These are phyloP conservation scores for Oscheius sp. DNA, from an alignment of 2,888 invertebrate genomes.

Conservation along the genomic window DNA sequence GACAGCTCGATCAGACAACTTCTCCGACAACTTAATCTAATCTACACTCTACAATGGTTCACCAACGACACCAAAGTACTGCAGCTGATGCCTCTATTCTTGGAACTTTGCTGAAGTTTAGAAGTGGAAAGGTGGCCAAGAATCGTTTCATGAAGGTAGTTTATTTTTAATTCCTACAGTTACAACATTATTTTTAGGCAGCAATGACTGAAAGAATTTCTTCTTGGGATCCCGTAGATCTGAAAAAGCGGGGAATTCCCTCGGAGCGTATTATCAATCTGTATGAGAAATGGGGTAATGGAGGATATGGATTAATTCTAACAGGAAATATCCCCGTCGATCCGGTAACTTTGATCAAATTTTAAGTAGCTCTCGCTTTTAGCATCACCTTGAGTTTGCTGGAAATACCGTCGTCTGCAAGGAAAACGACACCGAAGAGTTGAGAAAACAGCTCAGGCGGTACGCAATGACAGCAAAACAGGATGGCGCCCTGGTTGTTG, in stretches of 20 bases:
- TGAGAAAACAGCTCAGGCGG: conserved; percentile 37
- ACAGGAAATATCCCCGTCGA: conserved; percentile 56
- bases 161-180: neutral
- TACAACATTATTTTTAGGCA: conserved; percentile 41
- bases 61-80: neutral
- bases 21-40: no score
- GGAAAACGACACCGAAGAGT: conserved; percentile 45
- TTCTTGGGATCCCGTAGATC: conserved; percentile 39
- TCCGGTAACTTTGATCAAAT: conserved; percentile 38
- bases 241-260: conserved; percentile 53
- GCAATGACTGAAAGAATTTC: conserved; percentile 52
- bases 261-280: conserved; percentile 46
- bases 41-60: conserved; percentile 18
- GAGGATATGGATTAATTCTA: conserved; percentile 59
- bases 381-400: conserved; percentile 56
- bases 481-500: conserved; percentile 53
- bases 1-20: no score
- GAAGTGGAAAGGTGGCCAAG: conserved; percentile 38
- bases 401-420: conserved; percentile 58
- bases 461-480: conserved; percentile 43
- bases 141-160: conserved; percentile 47
- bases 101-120: conserved; percentile 38
- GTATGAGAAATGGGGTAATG: conserved; percentile 62
- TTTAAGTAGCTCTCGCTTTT: conserved; percentile 14
- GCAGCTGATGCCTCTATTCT: conserved; percentile 24